Evolutionary conservation across 2,797 vertebrate species (phyloP), one percentile per base, ranked within the genome.

Genomic region (Notoglanidium macrostoma): DNA sequence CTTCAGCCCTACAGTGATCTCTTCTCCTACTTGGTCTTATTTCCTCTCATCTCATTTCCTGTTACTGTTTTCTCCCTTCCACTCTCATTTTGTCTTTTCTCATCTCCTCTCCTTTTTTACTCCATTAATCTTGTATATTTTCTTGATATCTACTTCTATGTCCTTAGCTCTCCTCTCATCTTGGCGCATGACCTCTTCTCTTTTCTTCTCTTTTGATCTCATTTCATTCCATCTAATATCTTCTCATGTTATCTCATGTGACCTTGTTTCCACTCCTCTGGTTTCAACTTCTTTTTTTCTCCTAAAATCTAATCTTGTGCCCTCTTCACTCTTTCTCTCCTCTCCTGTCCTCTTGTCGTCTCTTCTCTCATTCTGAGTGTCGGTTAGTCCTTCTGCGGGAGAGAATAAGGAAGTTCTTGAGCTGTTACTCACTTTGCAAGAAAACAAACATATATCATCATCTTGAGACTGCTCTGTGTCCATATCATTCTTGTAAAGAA

Each of bases 361-460:
- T 61, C 54, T 85, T 82, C 85, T 76, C 55, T 51, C 17, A 12
- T 83, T n/a, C n/a, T 46, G 17, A 79, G 26, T 17, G 74, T 35
- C 9, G 17, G 73, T 86, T 85, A 61, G 61, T 32, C 49, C 23
- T n/a, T 29, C 9, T 46, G 49, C 19, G 57, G 82, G 72, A 88
- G 87, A 87, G 49, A 80, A 59, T 54, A 63, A 85, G 83, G 87
- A 89, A 87, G 74, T 73, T 80, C 57, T 79, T 29, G 57, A 65
- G 14, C 54, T 68, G 54, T 61, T 85, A 65, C 78, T 78, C 81
- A 85, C 49, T 86, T 51, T 59, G 32, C 63, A 89, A 29, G 32
- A 87, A 86, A 77, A 35, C 87, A 79, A 44, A 46, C 84, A 79
- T 67, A 44, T 21, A 65, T 32, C 82, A 67, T 46, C 83, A 83